A percentile compares a stretch with the other conserved stretches of the same genome.
These are phyloP conservation scores for Astropecten irregularis DNA, from an alignment of 53 echinoderm and acorn worm genomes.

Conservation along the genomic window DNA sequence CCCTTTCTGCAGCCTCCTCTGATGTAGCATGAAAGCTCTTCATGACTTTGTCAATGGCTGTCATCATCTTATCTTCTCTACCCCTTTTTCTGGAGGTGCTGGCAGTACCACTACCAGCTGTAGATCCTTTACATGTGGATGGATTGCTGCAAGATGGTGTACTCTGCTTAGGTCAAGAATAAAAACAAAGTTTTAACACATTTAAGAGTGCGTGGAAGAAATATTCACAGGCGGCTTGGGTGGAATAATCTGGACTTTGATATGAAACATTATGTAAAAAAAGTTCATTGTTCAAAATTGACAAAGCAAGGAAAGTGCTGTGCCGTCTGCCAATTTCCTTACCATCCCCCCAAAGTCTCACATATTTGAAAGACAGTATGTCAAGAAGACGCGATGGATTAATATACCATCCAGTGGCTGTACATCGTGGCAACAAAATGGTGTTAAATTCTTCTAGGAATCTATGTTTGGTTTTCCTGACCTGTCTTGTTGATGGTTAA, in stretches of 20 bases:
- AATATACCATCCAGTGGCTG: constrained; percentile 65
- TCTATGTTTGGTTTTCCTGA: not conserved
- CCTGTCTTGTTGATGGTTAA: constrained; percentile 21
- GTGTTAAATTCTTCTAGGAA: constrained; percentile 47
- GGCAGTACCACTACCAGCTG: too few relatives aligned
- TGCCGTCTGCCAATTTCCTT: constrained; percentile 59
- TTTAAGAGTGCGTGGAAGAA: too few relatives aligned
- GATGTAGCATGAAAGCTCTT: too few relatives aligned
- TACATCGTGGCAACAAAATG: constrained; percentile 49
- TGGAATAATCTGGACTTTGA: constrained; percentile 67
- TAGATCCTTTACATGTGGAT: too few relatives aligned
- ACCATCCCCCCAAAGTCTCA: constrained; percentile 66
- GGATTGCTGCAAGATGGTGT: too few relatives aligned
- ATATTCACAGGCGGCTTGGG: too few relatives aligned
- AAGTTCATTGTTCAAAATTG: constrained; percentile 53
- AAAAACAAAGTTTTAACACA: too few relatives aligned
- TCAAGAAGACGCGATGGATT: constrained; percentile 56
- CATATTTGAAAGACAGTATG: constrained; percentile 37
- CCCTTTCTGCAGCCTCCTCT: too few relatives aligned
- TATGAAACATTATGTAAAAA: constrained; percentile 35
- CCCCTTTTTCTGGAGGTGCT: too few relatives aligned
- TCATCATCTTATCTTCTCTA: too few relatives aligned
- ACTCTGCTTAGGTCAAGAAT: too few relatives aligned
- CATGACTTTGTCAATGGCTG: too few relatives aligned
- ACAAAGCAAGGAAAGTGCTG: constrained; percentile 52